Evolutionary conservation across 2,113 vertebrate species (phyloP).

Genomic region (Mixornis gularis): DNA sequence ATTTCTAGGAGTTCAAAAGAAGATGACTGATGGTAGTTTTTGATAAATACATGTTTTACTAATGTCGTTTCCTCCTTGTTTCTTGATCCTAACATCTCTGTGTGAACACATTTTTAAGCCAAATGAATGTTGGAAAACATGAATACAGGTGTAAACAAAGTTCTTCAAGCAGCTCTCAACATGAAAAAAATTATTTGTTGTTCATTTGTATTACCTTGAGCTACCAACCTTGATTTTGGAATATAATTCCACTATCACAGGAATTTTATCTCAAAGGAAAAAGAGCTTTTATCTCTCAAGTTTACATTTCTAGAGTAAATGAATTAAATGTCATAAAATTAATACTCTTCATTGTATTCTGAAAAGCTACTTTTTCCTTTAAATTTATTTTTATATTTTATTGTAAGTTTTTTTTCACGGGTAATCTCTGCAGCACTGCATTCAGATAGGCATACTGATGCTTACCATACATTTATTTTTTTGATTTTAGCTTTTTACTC

Average conservation of each 20-base stretch:
- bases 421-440: not conserved
- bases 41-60: not conserved
- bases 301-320: not conserved
- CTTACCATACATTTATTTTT: not conserved
- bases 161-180: not conserved
- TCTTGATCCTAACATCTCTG: not conserved
- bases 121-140: not conserved
- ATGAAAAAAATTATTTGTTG: not conserved
- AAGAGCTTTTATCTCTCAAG: not conserved
- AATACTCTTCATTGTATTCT: not conserved
- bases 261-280: not conserved
- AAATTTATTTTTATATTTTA: not conserved
- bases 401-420: not conserved
- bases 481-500: not conserved
- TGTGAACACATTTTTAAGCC: not conserved
- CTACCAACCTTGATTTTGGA: not conserved
- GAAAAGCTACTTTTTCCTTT: not conserved
- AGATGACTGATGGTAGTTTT: not conserved
- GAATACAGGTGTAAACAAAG: not conserved
- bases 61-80: not conserved
- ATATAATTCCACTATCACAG: not conserved
- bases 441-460: not conserved
- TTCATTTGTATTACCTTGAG: not conserved
- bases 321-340: not conserved
- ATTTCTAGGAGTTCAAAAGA: slow-evolving; percentile 24